Base-by-base conservation (phyloP, 2,797 vertebrate genomes). In the Sebastes minor region DNA sequence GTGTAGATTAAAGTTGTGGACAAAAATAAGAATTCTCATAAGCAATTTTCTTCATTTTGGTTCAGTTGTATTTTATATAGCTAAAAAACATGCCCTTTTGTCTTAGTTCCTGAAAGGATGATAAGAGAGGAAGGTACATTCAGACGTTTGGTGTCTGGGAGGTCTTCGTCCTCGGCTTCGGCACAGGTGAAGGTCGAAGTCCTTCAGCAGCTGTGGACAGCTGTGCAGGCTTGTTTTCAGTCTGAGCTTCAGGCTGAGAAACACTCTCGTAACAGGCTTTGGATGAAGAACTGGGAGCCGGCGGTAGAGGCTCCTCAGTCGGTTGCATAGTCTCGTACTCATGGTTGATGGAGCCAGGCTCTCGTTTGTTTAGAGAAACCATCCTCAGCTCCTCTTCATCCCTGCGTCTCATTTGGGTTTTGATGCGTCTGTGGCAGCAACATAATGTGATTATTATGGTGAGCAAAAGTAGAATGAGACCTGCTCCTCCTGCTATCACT, bases 121-220 rank as follows among this genome's bases (percentile, higher is more conserved):
- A 4, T 28, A 25, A 30, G 13, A 11, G 49, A 71, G 18, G 16
- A 22, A 63, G 18, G 11, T 2, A 8, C 8, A 14, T 63, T 91
- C 77, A 92, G 59, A 70, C 30, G 52, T 82, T 80, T 60, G 30
- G 6, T 14, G 46, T 69, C 46, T 78, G 70, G 27, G 77, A 68
- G 49, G 35, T 59, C 61, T 83, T 95, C 1, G 76, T 94, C 90
- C 94, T 94, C 3, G 93, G 94, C 80, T 93, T 94, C 0, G 94
- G 94, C 59, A 95, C 91, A 0, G 94, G 94, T n/a, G 89, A 92
- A 20, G 82, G 78, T 32, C 57, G 8, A 11, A 69, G 59, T 49
- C 22, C 64, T 16, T 78, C 84, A 13, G 60, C 70, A 12, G 27
- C 65, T 30, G 30, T 4, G 11, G 76, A 9, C 2, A 64, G 49